Evolutionary conservation across 1,140 invertebrate genomes (phyloP).

Genomic region (Cotesia chilonis): DNA sequence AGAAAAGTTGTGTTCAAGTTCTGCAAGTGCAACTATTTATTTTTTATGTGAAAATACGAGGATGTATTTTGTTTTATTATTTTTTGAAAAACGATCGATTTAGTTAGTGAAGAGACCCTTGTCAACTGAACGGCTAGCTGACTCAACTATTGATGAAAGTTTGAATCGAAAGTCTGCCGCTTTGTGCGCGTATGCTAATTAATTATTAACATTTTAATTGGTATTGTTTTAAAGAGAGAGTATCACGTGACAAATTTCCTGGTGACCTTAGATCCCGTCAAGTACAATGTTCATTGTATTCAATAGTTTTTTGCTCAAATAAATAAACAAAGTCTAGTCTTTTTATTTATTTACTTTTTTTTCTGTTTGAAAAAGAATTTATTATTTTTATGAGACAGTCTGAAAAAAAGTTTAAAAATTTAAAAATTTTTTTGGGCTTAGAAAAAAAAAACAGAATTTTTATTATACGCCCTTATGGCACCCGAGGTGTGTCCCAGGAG

Average conservation of each 20-base stretch:
- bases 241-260: slow-evolving; percentile 43
- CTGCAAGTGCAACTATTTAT: too few species aligned
- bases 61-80: too few species aligned
- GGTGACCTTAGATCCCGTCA: slow-evolving; percentile 37
- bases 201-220: slow-evolving; percentile 17
- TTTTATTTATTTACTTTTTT: too few species aligned
- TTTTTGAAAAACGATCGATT: not conserved
- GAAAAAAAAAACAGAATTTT: too few species aligned
- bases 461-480: too few species aligned
- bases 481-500: too few species aligned
- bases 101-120: not conserved
- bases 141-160: not conserved
- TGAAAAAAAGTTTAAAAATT: too few species aligned
- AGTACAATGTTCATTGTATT: slow-evolving; percentile 36
- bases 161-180: not conserved
- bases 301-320: slow-evolving; percentile 5
- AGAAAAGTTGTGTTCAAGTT: not conserved
- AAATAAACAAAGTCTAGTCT: slow-evolving; percentile 1
- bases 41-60: too few species aligned
- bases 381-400: too few species aligned
- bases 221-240: slow-evolving; percentile 10
- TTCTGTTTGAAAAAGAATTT: too few species aligned
- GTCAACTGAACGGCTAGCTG: not conserved
- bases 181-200: slow-evolving; percentile 39
- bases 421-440: too few species aligned